Base-by-base conservation (phyloP, 2,113 vertebrate species). In the Megaleporinus macrocephalus region DNA sequence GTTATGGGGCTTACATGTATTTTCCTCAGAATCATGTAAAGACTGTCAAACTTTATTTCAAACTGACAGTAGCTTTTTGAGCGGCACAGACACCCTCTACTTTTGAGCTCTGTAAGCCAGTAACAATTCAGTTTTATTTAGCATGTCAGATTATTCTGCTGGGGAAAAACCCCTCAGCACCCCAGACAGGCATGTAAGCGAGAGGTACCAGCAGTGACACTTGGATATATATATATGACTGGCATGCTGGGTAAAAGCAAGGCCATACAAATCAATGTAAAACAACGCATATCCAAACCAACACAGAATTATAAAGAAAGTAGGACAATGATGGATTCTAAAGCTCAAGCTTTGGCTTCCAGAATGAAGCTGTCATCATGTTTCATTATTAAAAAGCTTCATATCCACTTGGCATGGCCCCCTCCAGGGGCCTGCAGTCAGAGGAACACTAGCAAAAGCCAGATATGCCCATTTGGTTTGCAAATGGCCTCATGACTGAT, bases 391-490 rank as follows among this genome's bases (percentile, higher is more conserved):
- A 24, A 74, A 53, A 66, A 75, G 62, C 29, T 55, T 66, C 30
- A 73, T 55, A 65, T 44, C 22, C 62, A 16, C 44, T 36, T 41
- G 62, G 29, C 65, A 81, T 16, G 33, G 70, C 29, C 22, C 27
- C 36, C 5, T 55, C 61, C 22, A 33, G 15, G 41, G 57, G 16
- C 30, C 20, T 41, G 27, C 13, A 36, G 33, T 75, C 62, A 41
- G 10, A 62, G 18, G 59, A 26, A 49, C 6, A 36, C 33, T 44
- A n/a, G 61, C 61, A 74, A 16, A 55, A 66, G 61, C 55, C 22
- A 74, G 61, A 66, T 13, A 53, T 41, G 15, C 6, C 47, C 29
- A 22, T 74, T 80, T 73, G 70, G 44, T 80, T 71, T 72, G 59
- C 69, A 80, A 80, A 80, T 27, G 22, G 24, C 16, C 41, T 22